A percentile compares a stretch with the other conserved stretches of the same genome.
These are phyloP conservation scores for Hemicentrotus pulcherrimus DNA, from an alignment of 35 echinoderm and acorn worm genomes.

Conservation along the genomic window DNA sequence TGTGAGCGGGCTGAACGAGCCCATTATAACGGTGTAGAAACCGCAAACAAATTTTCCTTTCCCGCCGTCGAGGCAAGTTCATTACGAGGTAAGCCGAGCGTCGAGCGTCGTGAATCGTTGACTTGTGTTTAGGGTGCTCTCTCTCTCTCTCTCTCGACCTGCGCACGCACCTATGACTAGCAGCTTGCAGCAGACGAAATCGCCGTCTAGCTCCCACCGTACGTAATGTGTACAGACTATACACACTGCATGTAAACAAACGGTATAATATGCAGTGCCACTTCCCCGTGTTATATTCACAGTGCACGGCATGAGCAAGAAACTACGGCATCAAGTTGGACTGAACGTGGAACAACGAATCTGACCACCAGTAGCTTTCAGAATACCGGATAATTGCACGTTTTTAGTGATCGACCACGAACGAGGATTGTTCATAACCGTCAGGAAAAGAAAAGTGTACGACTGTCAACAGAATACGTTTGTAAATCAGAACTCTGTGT, in stretches of 20 bases:
- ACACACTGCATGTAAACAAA: slow-evolving; percentile 44
- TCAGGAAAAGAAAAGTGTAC: background rate
- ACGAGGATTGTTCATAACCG: background rate
- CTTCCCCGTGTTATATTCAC: background rate
- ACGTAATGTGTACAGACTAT: slow-evolving; percentile 11
- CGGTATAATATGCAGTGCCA: slow-evolving; percentile 5
- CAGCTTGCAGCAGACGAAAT: background rate
- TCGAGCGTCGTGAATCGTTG: background rate
- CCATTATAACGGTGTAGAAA: slow-evolving; percentile 7
- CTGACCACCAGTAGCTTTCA: background rate
- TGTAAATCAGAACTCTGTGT: background rate
- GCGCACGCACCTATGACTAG: slow-evolving; percentile 23
- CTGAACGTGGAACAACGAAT: background rate
- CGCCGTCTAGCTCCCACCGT: background rate
- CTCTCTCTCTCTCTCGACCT: background rate
- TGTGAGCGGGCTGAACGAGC: slow-evolving; percentile 8
- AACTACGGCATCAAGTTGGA: background rate
- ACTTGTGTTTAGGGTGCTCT: background rate
- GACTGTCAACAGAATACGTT: background rate
- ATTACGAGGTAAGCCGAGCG: slow-evolving; percentile 10
- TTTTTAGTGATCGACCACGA: background rate
- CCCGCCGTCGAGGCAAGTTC: slow-evolving; percentile 25
- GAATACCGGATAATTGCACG: background rate
- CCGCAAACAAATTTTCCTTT: slow-evolving; percentile 35
- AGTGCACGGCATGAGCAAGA: background rate